phyloP scores from a whole-genome alignment of 2,113 vertebrate genomes.

The Oreochromis tanganicae region DNA sequence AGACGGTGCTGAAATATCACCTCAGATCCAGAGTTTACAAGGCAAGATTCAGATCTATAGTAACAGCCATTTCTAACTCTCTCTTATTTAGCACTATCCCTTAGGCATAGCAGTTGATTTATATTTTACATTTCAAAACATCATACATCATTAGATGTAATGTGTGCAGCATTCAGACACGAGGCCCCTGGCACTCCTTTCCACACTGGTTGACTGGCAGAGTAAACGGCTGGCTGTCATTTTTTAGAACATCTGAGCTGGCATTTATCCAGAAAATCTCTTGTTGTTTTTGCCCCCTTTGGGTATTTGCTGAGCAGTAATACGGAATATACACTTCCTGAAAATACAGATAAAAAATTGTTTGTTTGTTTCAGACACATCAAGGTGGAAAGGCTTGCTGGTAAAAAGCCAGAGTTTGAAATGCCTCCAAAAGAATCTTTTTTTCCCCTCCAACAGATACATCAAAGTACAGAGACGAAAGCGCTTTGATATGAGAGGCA shows the following conservation, averaged over 20 bases:
- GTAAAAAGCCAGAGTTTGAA: slow-evolving; percentile 41
- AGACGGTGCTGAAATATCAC: neutral
- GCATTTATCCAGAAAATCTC: slow-evolving; percentile 38
- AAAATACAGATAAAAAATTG: slow-evolving; percentile 24
- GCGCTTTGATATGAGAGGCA: slow-evolving; percentile 38
- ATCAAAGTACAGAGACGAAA: slow-evolving; percentile 34
- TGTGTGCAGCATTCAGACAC: slow-evolving; percentile 36
- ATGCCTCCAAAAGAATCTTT: slow-evolving; percentile 18
- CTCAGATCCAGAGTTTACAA: slow-evolving; percentile 2
- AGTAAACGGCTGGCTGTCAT: slow-evolving; percentile 43
- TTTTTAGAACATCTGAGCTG: slow-evolving; percentile 50
- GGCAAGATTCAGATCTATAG: slow-evolving; percentile 18
- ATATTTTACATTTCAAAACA: slow-evolving; percentile 59
- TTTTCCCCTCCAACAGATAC: neutral
- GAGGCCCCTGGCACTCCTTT: slow-evolving; percentile 32
- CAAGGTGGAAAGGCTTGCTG: slow-evolving; percentile 37
- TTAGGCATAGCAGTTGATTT: slow-evolving; percentile 38
- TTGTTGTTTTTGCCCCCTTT: slow-evolving; percentile 19
- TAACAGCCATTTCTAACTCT: slow-evolving; percentile 10
- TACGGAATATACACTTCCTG: slow-evolving; percentile 44
- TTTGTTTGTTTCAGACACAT: slow-evolving; percentile 47
- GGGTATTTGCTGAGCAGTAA: slow-evolving; percentile 40
- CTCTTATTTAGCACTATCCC: slow-evolving; percentile 21
- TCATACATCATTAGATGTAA: slow-evolving; percentile 39
- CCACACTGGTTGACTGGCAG: slow-evolving; percentile 34